A percentile compares a stretch with the other conserved stretches of the same genome.
Conservation (phyloP, 2,888 invertebrate species). For the Nemapogon koenigi region DNA sequence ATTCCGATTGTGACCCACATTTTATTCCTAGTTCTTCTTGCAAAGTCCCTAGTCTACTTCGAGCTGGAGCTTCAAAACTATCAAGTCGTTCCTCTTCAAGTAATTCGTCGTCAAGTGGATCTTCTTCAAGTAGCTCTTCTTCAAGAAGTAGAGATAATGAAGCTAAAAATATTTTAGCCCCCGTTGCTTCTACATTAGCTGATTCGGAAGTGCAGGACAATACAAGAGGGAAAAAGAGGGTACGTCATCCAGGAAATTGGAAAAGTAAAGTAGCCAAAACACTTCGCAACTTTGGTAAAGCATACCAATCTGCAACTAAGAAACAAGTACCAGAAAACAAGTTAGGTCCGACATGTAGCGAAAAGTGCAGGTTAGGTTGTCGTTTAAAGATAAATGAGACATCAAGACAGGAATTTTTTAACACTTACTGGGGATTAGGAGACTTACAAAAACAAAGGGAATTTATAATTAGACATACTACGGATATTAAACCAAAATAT, state of each 20-base stretch:
- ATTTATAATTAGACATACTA: not conserved
- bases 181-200: not conserved
- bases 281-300: conserved; percentile 1
- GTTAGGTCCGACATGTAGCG: not conserved
- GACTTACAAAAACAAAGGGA: conserved; percentile 1
- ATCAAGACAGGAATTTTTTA: not conserved
- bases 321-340: conserved; percentile 1
- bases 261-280: conserved; percentile 2
- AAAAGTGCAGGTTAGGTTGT: conserved; percentile 2
- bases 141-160: not conserved
- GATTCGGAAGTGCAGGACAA: not conserved
- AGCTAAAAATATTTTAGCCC: not conserved
- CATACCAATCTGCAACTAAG: conserved; percentile 1
- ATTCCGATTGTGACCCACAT: not conserved
- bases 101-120: conserved; percentile 2
- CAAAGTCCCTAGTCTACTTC: not conserved
- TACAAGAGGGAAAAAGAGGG: not conserved
- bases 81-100: conserved; percentile 2
- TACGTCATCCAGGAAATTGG: conserved; percentile 1
- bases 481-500: conserved; percentile 3
- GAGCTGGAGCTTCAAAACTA: not conserved
- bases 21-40: not conserved
- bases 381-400: not conserved
- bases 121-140: conserved; percentile 1
- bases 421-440: not conserved